Base-by-base conservation (phyloP, 2,888 invertebrate genomes). In the Andrena fulva region DNA sequence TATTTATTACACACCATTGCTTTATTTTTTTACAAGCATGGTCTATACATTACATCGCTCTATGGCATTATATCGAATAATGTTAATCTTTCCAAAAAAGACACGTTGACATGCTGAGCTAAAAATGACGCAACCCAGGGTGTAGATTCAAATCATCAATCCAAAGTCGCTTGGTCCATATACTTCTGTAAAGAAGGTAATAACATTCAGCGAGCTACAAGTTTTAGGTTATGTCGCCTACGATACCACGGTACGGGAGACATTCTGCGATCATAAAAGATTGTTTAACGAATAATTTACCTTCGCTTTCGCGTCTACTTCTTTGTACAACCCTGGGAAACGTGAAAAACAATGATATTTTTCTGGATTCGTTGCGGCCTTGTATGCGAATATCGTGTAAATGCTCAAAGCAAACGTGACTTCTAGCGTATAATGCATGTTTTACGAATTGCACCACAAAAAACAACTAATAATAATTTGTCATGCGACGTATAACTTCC, bases 141-240 rank as follows among this genome's bases (percentile, higher is more conserved):
- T 56, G 56, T 52, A n/a, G 2, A 52, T 20, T 52, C n/a, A 56
- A 56, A 56, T 56, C 12, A 56, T 24, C 24, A 56, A 24, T 56
- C 24, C 24, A 56, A 24, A 27, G n/a, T n/a, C 16, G 67, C 67
- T 0, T 35, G 8, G 2, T 8, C 8, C 5, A 69, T 27, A 16
- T 70, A 29, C 3, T 20, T 6, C 69, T 70, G 69, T 2, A 70
- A 70, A 24, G 2, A 54, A 48, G 12, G 29, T 42, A 42, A 59
- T 2, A 35, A 2, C 35, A 42, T 54, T 54, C n/a, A 20, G n/a
- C 20, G 20, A 54, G 3, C 42, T 29, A 48, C 35, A 60, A 60
- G 12, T 31, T 8, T 33, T 62, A 62, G 33, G 20, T 62, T 62
- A 62, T 62, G n/a, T 35, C 10, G 8, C 6, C n/a, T 33, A 27